phyloP scores from a whole-genome alignment of 1,140 invertebrate genomes.

The Dinoponera quadriceps region DNA sequence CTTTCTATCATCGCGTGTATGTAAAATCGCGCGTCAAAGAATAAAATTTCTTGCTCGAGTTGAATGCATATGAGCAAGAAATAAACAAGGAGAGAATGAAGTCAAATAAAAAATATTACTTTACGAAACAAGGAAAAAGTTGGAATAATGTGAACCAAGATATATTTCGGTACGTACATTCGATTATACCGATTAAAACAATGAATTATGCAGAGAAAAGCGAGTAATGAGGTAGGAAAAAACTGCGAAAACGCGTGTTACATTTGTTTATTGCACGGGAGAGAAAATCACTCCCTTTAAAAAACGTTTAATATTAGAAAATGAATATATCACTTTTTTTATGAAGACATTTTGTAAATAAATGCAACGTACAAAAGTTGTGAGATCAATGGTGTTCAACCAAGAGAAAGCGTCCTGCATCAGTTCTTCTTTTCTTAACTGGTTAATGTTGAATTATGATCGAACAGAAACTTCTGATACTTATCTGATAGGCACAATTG shows the following conservation, averaged over 20 bases:
- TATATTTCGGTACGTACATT: background rate
- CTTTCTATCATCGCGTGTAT: too few relatives aligned
- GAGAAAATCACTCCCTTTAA: slow-evolving; percentile 8
- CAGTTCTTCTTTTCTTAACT: too few relatives aligned
- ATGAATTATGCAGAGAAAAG: slow-evolving; percentile 42
- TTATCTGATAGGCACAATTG: too few relatives aligned
- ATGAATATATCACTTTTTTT: background rate
- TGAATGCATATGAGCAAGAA: background rate
- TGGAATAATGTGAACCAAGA: slow-evolving; percentile 5
- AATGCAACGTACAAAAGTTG: too few relatives aligned
- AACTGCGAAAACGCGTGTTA: slow-evolving; percentile 28
- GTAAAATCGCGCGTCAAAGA: too few relatives aligned
- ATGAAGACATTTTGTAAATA: too few relatives aligned
- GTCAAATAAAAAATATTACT: background rate
- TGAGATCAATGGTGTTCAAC: too few relatives aligned
- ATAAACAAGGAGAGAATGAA: background rate
- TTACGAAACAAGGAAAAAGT: slow-evolving; percentile 2
- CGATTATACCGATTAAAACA: background rate
- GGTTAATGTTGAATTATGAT: too few relatives aligned
- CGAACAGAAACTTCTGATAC: too few relatives aligned
- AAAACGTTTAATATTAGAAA: background rate
- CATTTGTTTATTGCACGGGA: slow-evolving; percentile 12
- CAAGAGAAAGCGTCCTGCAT: too few relatives aligned
- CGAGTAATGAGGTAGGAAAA: too few relatives aligned
- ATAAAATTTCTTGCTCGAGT: too few relatives aligned